phyloP scores from a whole-genome alignment of 2,113 vertebrate species.

The Orthonyx spaldingii region DNA sequence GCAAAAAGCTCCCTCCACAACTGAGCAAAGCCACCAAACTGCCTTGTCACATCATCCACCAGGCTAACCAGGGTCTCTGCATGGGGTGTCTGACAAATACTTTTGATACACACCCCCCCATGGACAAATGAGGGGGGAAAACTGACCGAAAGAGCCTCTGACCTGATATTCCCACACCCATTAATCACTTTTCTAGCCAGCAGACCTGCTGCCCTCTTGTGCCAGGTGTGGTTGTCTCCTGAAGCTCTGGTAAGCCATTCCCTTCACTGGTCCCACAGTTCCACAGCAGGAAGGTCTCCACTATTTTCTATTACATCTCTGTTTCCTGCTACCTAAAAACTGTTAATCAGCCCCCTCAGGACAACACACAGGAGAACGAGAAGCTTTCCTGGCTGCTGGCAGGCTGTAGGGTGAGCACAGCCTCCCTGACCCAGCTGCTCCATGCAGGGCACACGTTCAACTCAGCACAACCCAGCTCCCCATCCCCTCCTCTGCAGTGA shows the following conservation, averaged over 20 bases:
- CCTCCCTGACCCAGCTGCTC: neutral
- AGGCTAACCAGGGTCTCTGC: neutral
- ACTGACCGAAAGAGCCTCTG: neutral
- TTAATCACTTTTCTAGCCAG: neutral
- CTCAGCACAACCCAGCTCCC: neutral
- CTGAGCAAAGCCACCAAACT: neutral
- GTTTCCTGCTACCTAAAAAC: neutral
- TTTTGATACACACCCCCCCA: too few species aligned
- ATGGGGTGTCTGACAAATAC: rapidly evolving
- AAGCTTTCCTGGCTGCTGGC: neutral
- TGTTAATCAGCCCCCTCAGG: rapidly evolving
- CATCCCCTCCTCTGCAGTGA: neutral
- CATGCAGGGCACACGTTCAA: rapidly evolving
- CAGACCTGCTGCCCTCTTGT: neutral
- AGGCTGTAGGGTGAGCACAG: neutral
- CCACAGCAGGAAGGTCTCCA: neutral
- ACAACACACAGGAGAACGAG: rapidly evolving
- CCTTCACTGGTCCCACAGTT: neutral
- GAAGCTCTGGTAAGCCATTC: rapidly evolving
- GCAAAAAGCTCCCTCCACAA: neutral
- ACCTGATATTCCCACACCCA: neutral
- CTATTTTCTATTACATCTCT: neutral
- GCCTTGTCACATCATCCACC: neutral
- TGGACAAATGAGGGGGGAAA: rapidly evolving
- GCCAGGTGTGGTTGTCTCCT: neutral